Percentiles rank a stretch among this genome's conserved stretches.
Conservation (phyloP, 2,113 vertebrate genomes). For the Istiophorus platypterus region DNA sequence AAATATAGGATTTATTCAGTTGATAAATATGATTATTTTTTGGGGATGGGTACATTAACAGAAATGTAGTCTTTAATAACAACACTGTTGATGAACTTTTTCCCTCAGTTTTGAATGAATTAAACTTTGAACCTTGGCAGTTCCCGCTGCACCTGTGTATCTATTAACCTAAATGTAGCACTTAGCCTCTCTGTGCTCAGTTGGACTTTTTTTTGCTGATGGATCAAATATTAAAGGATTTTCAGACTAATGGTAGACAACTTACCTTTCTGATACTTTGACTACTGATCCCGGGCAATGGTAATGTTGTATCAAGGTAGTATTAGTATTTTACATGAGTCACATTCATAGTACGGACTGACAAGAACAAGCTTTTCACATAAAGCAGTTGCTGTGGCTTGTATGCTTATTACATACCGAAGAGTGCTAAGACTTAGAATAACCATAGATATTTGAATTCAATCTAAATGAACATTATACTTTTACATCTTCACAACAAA, state of each 20-base stretch:
- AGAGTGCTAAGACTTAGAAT: constrained; percentile 50
- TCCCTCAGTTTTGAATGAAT: neutral
- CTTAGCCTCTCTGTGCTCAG: neutral
- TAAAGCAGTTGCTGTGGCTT: constrained; percentile 62
- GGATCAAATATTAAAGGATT: constrained; percentile 8
- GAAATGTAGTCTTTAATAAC: neutral
- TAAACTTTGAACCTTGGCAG: neutral
- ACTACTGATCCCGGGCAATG: constrained; percentile 24
- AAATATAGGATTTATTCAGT: neutral
- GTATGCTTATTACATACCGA: constrained; percentile 69
- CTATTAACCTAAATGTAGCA: neutral
- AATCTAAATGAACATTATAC: constrained; percentile 58
- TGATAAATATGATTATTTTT: neutral
- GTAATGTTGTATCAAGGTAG: constrained; percentile 42
- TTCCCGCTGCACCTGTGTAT: neutral
- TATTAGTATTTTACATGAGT: constrained; percentile 49
- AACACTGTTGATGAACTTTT: neutral
- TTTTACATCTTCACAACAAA: constrained; percentile 35
- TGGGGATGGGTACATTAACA: neutral
- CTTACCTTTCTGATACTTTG: constrained; percentile 37
- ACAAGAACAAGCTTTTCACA: constrained; percentile 74
- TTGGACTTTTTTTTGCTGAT: constrained; percentile 39
- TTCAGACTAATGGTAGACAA: constrained; percentile 17
- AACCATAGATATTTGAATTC: constrained; percentile 74
- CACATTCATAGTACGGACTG: constrained; percentile 56